A percentile compares a stretch with the other conserved stretches of the same genome.
Conservation (phyloP, 1,140 invertebrate species). For the Mactra quadrangularis region DNA sequence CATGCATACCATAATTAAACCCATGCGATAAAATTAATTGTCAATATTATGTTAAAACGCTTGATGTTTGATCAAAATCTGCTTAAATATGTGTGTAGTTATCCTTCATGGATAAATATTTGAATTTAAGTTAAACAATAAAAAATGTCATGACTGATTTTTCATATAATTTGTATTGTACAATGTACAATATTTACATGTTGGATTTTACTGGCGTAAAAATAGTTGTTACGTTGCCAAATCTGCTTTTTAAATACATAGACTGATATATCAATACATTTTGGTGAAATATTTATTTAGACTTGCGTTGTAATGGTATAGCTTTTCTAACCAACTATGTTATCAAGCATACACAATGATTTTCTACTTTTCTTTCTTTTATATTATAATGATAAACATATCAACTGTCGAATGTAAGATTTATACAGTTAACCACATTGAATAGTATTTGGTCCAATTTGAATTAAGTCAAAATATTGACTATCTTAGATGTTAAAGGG, state of each 20-base stretch:
- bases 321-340: constrained; percentile 7
- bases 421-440: constrained; percentile 31
- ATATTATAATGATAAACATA: constrained; percentile 36
- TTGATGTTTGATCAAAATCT: no score
- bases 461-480: constrained; percentile 35
- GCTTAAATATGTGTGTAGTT: no score
- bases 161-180: no score
- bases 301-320: constrained; percentile 16
- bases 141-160: no score
- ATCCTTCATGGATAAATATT: no score
- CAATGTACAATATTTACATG: background rate
- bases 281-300: constrained; percentile 18
- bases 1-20: no score
- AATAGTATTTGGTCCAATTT: constrained; percentile 35
- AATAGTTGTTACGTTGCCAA: constrained; percentile 45
- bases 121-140: no score
- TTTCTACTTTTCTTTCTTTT: constrained; percentile 40
- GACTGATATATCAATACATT: constrained; percentile 20
- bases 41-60: no score
- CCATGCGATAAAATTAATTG: no score
- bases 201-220: constrained; percentile 17
- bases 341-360: constrained; percentile 10
- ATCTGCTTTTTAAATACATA: constrained; percentile 9
- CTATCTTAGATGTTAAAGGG: constrained; percentile 5
- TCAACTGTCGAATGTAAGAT: constrained; percentile 17